Base-by-base conservation (phyloP, 2,113 vertebrate genomes). In the Theristicus caerulescens region DNA sequence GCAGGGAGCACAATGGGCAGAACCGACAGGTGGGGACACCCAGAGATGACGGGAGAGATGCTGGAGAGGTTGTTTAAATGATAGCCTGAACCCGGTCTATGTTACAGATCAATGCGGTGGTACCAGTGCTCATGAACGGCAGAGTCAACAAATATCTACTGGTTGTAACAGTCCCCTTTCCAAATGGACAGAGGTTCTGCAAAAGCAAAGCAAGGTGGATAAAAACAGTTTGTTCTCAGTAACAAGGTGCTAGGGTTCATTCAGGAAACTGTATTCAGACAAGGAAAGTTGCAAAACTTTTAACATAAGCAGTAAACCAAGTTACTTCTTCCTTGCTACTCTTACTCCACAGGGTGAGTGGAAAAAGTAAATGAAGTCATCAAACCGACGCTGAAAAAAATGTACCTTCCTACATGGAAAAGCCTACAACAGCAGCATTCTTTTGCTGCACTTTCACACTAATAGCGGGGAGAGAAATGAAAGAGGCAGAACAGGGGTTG, bases 11-110 rank as follows among this genome's bases (percentile, higher is more conserved):
- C 46, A 3, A 3, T 0, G 2, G 69, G 47, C 64, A 64, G 66
- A 10, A 10, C 66, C 2, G 12, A 15, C 61, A 24, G 15, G 27
- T 0, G 0, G 52, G 15, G 25, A 36, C 38, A 32, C 42, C 49
- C 32, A 13, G 44, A 16, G 47, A 38, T 5, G 66, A 26, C 6
- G 7, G 40, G 22, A 36, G 40, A 22, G 70, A 7, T 8, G 47
- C 15, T 21, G 34, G 38, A 38, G 36, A 31, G 20, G 27, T 6
- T 4, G 62, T 14, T 42, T 27, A 66, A 42, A 18, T 2, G 17
- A 12, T 0, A 1, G 44, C 34, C 88, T 11, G 47, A 24, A 5
- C 27, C 9, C 4, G 4, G 29, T 11, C 10, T 13, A 6, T 2
- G 31, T 10, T 20, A 25, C 34, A 7, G 20, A 11, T 6, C 18